These are phyloP conservation scores for Brachyhypopomus occidentalis DNA, from an alignment of 2,113 vertebrate species.

Conservation along the genomic window DNA sequence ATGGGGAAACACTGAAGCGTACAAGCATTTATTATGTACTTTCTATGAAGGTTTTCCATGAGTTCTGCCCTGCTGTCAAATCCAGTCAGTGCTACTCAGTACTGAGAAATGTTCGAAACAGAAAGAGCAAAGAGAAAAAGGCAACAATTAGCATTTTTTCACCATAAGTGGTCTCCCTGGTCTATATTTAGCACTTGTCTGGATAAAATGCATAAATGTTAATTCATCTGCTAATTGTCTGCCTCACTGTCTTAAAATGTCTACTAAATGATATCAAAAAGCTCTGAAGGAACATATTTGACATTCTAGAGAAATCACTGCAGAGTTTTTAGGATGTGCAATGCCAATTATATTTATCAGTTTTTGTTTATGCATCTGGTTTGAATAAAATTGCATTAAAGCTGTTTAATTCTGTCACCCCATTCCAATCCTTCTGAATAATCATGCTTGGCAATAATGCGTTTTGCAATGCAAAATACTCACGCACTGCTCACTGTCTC, in stretches of 20 bases:
- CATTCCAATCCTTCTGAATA: constrained; percentile 58
- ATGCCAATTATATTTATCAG: constrained; percentile 50
- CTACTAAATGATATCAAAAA: constrained; percentile 42
- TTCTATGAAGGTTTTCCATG: constrained; percentile 59
- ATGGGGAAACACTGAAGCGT: constrained; percentile 70
- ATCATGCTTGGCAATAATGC: constrained; percentile 63
- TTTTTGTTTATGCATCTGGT: constrained; percentile 54
- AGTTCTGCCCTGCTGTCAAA: constrained; percentile 62
- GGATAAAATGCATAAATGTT: constrained; percentile 51
- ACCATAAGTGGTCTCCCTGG: constrained; percentile 23
- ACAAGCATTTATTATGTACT: constrained; percentile 66
- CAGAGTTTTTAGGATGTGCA: constrained; percentile 36
- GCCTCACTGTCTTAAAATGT: constrained; percentile 37
- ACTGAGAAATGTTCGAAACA: background rate
- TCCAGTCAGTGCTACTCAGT: constrained; percentile 22
- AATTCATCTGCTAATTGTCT: constrained; percentile 53
- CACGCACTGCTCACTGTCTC: constrained; percentile 37
- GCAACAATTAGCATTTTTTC: constrained; percentile 53
- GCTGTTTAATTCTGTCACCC: constrained; percentile 54
- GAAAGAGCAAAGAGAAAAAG: background rate
- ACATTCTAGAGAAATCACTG: constrained; percentile 41
- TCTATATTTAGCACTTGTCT: constrained; percentile 42
- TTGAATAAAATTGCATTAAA: constrained; percentile 62
- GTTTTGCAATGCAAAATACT: constrained; percentile 71
- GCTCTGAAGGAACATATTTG: constrained; percentile 39